Base-by-base conservation (phyloP, 2,797 vertebrate species). In the Bradypodion pumilum region DNA sequence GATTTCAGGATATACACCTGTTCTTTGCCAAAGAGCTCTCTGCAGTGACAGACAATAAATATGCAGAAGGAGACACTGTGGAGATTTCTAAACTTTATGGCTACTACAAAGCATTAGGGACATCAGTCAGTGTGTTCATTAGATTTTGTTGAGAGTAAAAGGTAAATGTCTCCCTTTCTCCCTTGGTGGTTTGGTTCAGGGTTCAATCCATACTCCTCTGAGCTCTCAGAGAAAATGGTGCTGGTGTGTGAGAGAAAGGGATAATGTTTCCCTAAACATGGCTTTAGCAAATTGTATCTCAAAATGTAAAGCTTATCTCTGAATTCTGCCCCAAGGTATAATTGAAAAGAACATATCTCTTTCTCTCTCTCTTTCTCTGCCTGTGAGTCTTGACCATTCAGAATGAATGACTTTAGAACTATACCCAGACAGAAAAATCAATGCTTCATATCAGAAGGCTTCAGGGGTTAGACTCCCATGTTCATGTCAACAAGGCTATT, bases 401-500 rank as follows among this genome's bases (percentile, higher is more conserved):
- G 98, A 98, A 99, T 98, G 98, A 98, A 99, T 99, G 97, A 97
- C 96, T 97, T 97, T 96, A 96, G 97, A 96, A 95, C 96, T 93
- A 96, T 94, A 93, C 95, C 96, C 94, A 95, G 98, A 99, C 98
- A 98, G 98, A 97, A 99, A 99, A 99, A 99, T 99, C 98, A 98
- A 99, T 99, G 98, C 96, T 97, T 99, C 98, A 99, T 99, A 99
- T 98, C 97, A 98, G 97, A 97, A 97, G 97, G 97, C 98, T 99
- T 98, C 97, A 96, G 98, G 98, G 98, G 97, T 98, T 97, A 98
- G 98, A 97, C 96, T 98, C 97, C 97, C 97, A 96, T 98, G 98
- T 97, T 98, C 97, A 97, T 98, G 98, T 99, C 98, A 98, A 99
- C 98, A 99, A 98, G 98, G 97, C 98, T 98, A 98, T 98, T 97